Evolutionary conservation across 2,888 invertebrate genomes (phyloP).

Genomic region (Trichogramma evanescens): DNA sequence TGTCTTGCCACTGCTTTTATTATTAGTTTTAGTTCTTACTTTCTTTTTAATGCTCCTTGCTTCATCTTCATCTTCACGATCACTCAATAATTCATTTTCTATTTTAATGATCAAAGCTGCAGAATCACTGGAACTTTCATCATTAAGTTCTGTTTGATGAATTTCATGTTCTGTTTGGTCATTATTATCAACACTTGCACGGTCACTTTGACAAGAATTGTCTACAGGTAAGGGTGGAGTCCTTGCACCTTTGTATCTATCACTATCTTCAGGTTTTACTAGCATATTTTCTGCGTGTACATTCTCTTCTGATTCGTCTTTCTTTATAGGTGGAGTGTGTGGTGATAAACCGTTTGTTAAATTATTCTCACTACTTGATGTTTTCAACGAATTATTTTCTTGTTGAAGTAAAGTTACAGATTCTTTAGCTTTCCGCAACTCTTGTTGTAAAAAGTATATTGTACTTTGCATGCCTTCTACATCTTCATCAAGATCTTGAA

Average conservation of each 20-base stretch:
- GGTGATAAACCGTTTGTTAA: conserved; percentile 41
- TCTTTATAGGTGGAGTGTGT: conserved; percentile 40
- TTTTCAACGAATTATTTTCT: conserved; percentile 47
- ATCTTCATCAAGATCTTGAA: conserved; percentile 93
- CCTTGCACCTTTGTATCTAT: conserved; percentile 39
- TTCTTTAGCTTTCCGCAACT: conserved; percentile 77
- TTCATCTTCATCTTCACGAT: conserved; percentile 40
- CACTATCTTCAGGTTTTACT: conserved; percentile 33
- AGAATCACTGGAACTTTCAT: conserved; percentile 47
- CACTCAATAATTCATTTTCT: conserved; percentile 45
- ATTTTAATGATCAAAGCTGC: conserved; percentile 46
- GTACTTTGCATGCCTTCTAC: conserved; percentile 98
- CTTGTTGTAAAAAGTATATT: conserved; percentile 87
- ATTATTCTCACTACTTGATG: conserved; percentile 33
- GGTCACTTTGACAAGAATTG: conserved; percentile 30
- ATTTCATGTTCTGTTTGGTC: conserved; percentile 30
- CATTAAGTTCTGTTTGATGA: conserved; percentile 36
- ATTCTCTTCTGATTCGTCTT: conserved; percentile 31
- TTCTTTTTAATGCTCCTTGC: conserved; percentile 23
- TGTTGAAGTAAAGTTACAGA: conserved; percentile 59
- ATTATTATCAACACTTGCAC: conserved; percentile 32
- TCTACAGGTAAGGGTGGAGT: conserved; percentile 37
- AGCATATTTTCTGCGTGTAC: conserved; percentile 21
- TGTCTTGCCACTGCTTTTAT: conserved; percentile 39
- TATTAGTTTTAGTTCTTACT: conserved; percentile 31